Evolutionary conservation across 2,888 invertebrate genomes (phyloP).

Genomic region (Neoitamus cyanurus): DNA sequence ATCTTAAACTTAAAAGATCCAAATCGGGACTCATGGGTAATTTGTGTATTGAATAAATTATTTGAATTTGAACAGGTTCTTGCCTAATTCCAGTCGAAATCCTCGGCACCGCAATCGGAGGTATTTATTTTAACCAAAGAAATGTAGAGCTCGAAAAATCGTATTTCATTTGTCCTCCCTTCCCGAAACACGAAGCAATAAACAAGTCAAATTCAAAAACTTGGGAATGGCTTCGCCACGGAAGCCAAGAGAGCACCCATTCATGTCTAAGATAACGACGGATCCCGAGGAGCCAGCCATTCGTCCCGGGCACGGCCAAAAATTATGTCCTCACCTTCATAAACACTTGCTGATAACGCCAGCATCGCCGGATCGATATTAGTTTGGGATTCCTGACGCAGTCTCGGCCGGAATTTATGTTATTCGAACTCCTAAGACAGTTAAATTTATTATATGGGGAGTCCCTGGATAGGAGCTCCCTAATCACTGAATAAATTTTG

Average conservation of each 20-base stretch:
- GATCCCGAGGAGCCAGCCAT: neutral
- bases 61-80: too few species aligned
- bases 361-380: neutral
- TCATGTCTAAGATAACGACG: neutral
- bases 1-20: too few species aligned
- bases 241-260: neutral
- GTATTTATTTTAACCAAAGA: neutral
- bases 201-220: neutral
- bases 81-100: too few species aligned
- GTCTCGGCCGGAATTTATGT: neutral
- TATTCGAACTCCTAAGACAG: constrained; percentile 12
- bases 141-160: neutral
- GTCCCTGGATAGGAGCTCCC: neutral
- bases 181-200: neutral
- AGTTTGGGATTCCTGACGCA: constrained; percentile 7
- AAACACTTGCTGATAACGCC: neutral
- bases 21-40: too few species aligned
- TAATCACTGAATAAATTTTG: constrained; percentile 32
- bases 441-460: constrained; percentile 9
- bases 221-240: neutral
- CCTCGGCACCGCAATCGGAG: too few species aligned
- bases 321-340: constrained; percentile 5
- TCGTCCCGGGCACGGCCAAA: neutral
- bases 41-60: too few species aligned
- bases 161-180: neutral